Evolutionary conservation across 2,888 invertebrate genomes (phyloP), one percentile per base, ranked within the genome.

Genomic region (Crocallis elinguaria): DNA sequence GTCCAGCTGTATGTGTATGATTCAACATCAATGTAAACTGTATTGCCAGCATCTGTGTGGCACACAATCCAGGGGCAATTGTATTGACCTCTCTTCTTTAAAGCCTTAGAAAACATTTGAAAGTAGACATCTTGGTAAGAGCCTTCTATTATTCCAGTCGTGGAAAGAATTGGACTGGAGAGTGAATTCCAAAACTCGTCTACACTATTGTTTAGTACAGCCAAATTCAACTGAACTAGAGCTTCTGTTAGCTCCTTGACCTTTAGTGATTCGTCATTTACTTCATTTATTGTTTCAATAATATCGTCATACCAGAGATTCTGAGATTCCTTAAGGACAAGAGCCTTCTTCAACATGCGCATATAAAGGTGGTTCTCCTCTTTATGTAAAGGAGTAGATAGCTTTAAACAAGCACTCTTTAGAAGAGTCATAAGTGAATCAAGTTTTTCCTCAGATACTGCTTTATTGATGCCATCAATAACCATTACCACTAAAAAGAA

Each of bases 261-360:
- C 70, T 86, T 86, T 33, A 80, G 62, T 7, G 92, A 89, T 75
- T 94, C 93, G 8, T 72, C 64, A 46, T 87, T 82, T 3, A 93
- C 92, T 59, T 89, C 86, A 50, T 86, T 77, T 19, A 92, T 77
- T 45, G 90, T 79, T 25, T 85, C 79, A 49, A 92, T 79, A 46
- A 93, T 89, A 67, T 94, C 94, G 55, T 94, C 93, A 39, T 93
- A 79, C 93, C 93, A 94, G 4, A 94, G 79, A 56, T 92, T 93
- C 56, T 92, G 89, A 12, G 92, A 92, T 62, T 93, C 92, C 57
- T 93, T 92, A 14, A 84, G 85, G n/a, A 84, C 67, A 16, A 92
- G 75, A 38, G 84, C 83, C 61, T 87, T 91, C 66, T 92, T 92
- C 29, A 94, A 80, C 62, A 92, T 84, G 48, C 91, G 86, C 64